phyloP scores from a whole-genome alignment of 2,113 vertebrate species.

The Caranx melampygus region DNA sequence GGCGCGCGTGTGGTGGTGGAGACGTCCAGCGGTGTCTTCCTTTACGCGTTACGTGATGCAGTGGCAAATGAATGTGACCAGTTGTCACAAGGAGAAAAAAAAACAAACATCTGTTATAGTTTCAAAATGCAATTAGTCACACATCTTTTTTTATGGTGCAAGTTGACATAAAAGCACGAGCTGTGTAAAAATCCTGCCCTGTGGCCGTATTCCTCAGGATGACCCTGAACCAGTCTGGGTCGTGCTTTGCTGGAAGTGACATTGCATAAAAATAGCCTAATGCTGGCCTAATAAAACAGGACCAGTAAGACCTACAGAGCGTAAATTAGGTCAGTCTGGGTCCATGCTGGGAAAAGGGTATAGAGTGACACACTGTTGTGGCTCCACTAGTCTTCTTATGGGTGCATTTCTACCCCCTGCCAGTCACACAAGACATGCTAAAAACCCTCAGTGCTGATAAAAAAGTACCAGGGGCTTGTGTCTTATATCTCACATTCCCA shows the following conservation, averaged over 20 bases:
- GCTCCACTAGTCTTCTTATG: background rate
- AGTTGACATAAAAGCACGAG: background rate
- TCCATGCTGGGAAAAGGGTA: slow-evolving; percentile 3
- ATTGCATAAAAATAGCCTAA: slow-evolving; percentile 55
- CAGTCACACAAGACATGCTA: background rate
- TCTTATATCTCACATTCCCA: slow-evolving; percentile 2
- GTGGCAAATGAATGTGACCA: background rate
- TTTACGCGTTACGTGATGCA: slow-evolving; percentile 12
- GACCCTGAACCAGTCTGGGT: slow-evolving; percentile 66
- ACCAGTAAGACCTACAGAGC: slow-evolving; percentile 14
- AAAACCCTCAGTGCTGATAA: background rate
- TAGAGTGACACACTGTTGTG: background rate
- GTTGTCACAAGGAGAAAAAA: background rate
- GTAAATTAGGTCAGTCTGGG: slow-evolving; percentile 56
- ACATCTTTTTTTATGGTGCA: background rate
- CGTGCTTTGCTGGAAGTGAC: slow-evolving; percentile 53
- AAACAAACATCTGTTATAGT: background rate
- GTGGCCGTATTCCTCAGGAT: slow-evolving; percentile 18
- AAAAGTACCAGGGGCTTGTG: background rate
- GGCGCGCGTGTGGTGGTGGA: slow-evolving; percentile 16
- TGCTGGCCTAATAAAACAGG: slow-evolving; percentile 45
- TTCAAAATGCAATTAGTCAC: background rate
- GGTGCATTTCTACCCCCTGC: background rate
- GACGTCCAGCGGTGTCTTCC: slow-evolving; percentile 46
- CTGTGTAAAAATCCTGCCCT: background rate